A percentile compares a stretch with the other conserved stretches of the same genome.
These are phyloP conservation scores for Bedellia somnulentella DNA, from an alignment of 2,888 invertebrate genomes.

Conservation along the genomic window DNA sequence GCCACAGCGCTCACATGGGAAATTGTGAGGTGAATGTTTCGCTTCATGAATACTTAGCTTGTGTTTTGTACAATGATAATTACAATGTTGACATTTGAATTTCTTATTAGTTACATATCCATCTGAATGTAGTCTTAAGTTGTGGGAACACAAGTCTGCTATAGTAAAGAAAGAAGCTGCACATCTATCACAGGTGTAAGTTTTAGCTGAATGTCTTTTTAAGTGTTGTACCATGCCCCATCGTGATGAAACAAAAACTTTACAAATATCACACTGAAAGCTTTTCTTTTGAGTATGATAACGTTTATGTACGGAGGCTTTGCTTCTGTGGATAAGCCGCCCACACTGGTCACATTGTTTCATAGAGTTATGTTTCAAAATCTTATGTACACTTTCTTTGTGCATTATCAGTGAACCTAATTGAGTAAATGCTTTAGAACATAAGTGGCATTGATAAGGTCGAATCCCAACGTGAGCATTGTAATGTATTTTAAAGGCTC, in stretches of 20 bases:
- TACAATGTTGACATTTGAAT: too few relatives aligned
- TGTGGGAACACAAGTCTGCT: too few relatives aligned
- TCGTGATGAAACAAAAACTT: conserved; percentile 20
- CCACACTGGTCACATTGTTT: conserved; percentile 40
- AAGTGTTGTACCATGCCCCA: conserved; percentile 20
- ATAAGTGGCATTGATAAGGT: conserved; percentile 27
- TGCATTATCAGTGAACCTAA: conserved; percentile 25
- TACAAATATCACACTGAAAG: conserved; percentile 22
- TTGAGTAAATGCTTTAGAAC: conserved; percentile 26
- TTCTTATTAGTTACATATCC: too few relatives aligned
- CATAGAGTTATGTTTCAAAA: conserved; percentile 18
- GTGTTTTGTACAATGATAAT: too few relatives aligned
- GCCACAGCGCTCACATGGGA: too few relatives aligned
- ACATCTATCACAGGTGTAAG: conserved; percentile 33
- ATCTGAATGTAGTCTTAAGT: too few relatives aligned
- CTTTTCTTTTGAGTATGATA: conserved; percentile 16
- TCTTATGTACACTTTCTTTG: conserved; percentile 24
- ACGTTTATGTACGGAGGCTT: conserved; percentile 25
- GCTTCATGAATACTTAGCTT: too few relatives aligned
- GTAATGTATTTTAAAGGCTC: conserved; percentile 26
- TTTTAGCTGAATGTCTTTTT: conserved; percentile 25
- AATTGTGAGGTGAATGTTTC: too few relatives aligned
- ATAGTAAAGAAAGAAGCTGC: conserved; percentile 28
- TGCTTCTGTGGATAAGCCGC: conserved; percentile 21
- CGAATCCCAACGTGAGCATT: conserved; percentile 27